Evolutionary conservation across 2,888 invertebrate species (phyloP).

Genomic region (Limnephilus rhombicus): DNA sequence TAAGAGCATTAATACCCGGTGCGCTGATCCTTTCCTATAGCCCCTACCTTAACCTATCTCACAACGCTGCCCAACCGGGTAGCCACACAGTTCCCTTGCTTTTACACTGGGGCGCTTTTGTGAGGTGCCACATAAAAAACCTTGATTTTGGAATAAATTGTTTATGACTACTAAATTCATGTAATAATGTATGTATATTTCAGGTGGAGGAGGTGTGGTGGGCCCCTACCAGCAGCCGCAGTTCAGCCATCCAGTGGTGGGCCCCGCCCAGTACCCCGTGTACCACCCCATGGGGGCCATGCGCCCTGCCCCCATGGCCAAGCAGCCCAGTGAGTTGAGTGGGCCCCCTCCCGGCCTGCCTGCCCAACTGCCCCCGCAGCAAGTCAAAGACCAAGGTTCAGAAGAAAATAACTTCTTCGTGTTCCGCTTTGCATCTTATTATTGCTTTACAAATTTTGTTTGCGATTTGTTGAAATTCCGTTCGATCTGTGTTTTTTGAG

Average conservation of each 20-base stretch:
- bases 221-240: conserved; percentile 81
- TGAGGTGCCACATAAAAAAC: too few relatives aligned
- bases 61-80: too few relatives aligned
- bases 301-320: conserved; percentile 71
- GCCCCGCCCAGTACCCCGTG: conserved; percentile 76
- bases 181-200: background rate
- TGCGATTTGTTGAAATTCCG: conserved; percentile 39
- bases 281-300: conserved; percentile 77
- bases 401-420: background rate
- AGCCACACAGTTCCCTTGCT: too few relatives aligned
- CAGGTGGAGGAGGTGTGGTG: conserved; percentile 77
- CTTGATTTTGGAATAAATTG: background rate
- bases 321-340: conserved; percentile 78
- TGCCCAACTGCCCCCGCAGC: conserved; percentile 70
- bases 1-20: too few relatives aligned
- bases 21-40: too few relatives aligned
- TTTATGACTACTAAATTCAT: background rate
- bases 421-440: background rate
- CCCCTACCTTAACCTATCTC: too few relatives aligned
- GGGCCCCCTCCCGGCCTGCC: conserved; percentile 70
- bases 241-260: conserved; percentile 85
- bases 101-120: too few relatives aligned
- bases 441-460: conserved; percentile 29
- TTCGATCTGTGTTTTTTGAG: conserved; percentile 13
- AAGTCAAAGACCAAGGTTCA: conserved; percentile 80